phyloP scores from a whole-genome alignment of 92 coral and sea anemone species.

The Phenganax subtilis region DNA sequence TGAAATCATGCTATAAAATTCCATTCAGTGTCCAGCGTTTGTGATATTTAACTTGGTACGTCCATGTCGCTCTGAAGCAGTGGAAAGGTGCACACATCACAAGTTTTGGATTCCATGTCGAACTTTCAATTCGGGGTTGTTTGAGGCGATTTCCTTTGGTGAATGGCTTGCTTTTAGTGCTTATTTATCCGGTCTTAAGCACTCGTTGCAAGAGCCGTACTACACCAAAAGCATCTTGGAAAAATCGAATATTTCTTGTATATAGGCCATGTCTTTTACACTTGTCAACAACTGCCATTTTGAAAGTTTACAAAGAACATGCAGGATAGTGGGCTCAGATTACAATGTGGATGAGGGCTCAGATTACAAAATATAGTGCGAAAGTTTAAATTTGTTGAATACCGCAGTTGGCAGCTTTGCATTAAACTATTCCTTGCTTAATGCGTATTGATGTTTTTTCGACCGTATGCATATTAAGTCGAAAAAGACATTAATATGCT shows the following conservation, averaged over 20 bases:
- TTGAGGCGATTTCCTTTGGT: not conserved
- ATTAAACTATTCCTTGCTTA: no score
- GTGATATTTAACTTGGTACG: not conserved
- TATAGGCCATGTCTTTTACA: not conserved
- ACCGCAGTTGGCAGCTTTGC: not conserved
- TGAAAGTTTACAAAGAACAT: not conserved
- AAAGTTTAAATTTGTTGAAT: slow-evolving; percentile 1
- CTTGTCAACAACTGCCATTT: not conserved
- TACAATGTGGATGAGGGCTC: not conserved
- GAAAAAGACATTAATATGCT: no score
- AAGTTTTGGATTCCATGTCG: not conserved
- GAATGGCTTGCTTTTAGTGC: not conserved
- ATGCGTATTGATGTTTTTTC: no score
- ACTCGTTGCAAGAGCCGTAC: not conserved
- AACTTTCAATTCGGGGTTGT: not conserved
- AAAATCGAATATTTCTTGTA: not conserved
- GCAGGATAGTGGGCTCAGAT: not conserved
- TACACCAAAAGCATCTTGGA: not conserved
- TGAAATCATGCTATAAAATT: not conserved
- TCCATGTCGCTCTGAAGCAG: not conserved
- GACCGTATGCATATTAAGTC: no score
- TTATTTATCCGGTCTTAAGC: not conserved
- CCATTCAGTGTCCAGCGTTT: not conserved
- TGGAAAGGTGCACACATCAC: not conserved
- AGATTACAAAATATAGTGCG: not conserved